A percentile compares a stretch with the other conserved stretches of the same genome.
These are phyloP conservation scores for Rhinichthys klamathensis DNA, from an alignment of 2,113 vertebrate genomes.

Conservation along the genomic window DNA sequence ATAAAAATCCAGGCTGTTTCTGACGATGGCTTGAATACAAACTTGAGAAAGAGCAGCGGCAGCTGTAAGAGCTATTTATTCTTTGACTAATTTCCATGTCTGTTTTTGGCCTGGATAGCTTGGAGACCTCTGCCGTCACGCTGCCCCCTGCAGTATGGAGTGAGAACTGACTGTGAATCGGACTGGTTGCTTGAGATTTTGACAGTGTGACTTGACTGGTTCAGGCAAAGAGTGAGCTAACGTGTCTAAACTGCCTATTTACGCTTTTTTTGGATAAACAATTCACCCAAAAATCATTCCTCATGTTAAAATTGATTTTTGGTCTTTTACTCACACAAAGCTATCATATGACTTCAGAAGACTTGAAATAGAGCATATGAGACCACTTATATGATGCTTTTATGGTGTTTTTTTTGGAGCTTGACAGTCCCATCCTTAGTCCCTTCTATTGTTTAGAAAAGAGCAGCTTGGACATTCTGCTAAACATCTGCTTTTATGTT, in stretches of 20 bases:
- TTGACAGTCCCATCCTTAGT: not conserved
- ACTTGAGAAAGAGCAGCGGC: constrained; percentile 34
- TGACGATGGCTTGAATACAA: constrained; percentile 35
- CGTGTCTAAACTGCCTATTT: not conserved
- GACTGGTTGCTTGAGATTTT: not conserved
- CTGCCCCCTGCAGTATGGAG: constrained; percentile 42
- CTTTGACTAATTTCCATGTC: constrained; percentile 46
- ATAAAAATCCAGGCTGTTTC: constrained; percentile 38
- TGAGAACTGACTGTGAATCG: not conserved
- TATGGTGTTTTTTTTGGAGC: not conserved
- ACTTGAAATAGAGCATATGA: not conserved
- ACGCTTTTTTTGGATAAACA: not conserved
- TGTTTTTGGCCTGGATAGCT: constrained; percentile 21
- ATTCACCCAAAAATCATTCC: not conserved
- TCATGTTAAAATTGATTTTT: not conserved
- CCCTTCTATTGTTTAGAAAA: not conserved
- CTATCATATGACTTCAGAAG: not conserved
- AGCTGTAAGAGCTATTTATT: constrained; percentile 29
- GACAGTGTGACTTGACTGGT: not conserved
- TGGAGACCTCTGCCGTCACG: constrained; percentile 19
- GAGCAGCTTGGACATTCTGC: not conserved
- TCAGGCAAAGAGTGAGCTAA: not conserved
- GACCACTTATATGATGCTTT: not conserved
- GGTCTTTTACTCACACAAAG: not conserved
- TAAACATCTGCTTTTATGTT: not conserved